Evolutionary conservation across 2,113 vertebrate genomes (phyloP).

Genomic region (Pavo muticus): DNA sequence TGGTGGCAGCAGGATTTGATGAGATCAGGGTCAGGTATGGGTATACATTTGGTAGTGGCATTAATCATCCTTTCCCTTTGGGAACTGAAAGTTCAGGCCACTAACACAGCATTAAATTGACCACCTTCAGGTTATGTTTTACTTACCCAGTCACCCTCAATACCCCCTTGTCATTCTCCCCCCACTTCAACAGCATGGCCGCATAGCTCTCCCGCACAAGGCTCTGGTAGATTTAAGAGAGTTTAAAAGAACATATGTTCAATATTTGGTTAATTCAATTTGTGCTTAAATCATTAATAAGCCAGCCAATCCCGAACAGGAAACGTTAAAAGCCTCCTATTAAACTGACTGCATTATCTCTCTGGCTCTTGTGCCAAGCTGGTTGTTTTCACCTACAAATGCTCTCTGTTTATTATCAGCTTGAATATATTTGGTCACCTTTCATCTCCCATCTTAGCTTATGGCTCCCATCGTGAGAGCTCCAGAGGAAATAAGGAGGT

Average conservation of each 20-base stretch:
- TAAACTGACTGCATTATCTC: conserved; percentile 29
- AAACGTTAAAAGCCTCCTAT: conserved; percentile 39
- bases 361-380: background rate
- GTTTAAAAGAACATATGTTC: conserved; percentile 76
- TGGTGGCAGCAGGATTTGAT: conserved; percentile 82
- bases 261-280: conserved; percentile 78
- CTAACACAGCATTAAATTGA: conserved; percentile 64
- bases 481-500: conserved; percentile 31
- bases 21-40: conserved; percentile 82
- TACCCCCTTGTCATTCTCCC: conserved; percentile 48
- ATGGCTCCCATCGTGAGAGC: background rate
- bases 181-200: conserved; percentile 12
- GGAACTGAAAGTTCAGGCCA: conserved; percentile 67
- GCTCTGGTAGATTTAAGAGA: conserved; percentile 62
- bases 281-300: conserved; percentile 76
- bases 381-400: conserved; percentile 46
- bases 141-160: conserved; percentile 69
- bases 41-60: conserved; percentile 73
- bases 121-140: conserved; percentile 74
- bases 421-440: conserved; percentile 26
- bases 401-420: background rate
- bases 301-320: conserved; percentile 47
- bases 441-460: conserved; percentile 35
- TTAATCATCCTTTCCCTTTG: conserved; percentile 77
- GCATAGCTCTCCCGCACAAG: background rate